Evolutionary conservation across 1,140 invertebrate species (phyloP).

Genomic region (Halyomorpha halys): DNA sequence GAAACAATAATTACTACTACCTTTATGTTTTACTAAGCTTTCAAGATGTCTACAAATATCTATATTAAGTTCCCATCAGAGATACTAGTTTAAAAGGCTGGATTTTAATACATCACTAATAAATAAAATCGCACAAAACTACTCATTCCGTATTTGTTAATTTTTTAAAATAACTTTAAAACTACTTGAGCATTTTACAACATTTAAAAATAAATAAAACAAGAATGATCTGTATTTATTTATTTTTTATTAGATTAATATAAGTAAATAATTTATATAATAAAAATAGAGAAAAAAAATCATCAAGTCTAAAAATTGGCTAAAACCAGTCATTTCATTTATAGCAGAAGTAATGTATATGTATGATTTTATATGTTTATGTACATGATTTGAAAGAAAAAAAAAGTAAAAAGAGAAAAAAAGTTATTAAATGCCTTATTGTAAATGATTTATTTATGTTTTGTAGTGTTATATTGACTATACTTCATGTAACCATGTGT

Average conservation of each 20-base stretch:
- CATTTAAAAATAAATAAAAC: no score
- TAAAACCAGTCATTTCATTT: slow-evolving; percentile 3
- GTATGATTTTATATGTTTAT: neutral
- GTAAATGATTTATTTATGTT: slow-evolving; percentile 16
- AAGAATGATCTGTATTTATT: slow-evolving; percentile 9
- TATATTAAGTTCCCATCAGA: no score
- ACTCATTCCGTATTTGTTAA: no score
- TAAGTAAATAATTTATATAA: no score
- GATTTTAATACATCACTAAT: no score
- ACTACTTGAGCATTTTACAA: no score
- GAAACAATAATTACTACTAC: no score
- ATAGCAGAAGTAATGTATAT: neutral
- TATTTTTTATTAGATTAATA: neutral
- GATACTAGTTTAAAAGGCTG: no score
- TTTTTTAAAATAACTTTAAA: no score
- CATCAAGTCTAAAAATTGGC: neutral
- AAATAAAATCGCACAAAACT: no score
- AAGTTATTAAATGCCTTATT: slow-evolving; percentile 25
- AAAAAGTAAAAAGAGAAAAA: neutral
- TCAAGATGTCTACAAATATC: no score
- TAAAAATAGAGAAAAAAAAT: neutral
- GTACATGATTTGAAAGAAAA: neutral
- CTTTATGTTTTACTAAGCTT: no score
- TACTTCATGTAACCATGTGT: slow-evolving; percentile 10
- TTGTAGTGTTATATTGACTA: slow-evolving; percentile 2